Percentiles rank a stretch among this genome's conserved stretches.
phyloP scores from a whole-genome alignment of 2,888 invertebrate species.

The Synanthedon myopaeformis region DNA sequence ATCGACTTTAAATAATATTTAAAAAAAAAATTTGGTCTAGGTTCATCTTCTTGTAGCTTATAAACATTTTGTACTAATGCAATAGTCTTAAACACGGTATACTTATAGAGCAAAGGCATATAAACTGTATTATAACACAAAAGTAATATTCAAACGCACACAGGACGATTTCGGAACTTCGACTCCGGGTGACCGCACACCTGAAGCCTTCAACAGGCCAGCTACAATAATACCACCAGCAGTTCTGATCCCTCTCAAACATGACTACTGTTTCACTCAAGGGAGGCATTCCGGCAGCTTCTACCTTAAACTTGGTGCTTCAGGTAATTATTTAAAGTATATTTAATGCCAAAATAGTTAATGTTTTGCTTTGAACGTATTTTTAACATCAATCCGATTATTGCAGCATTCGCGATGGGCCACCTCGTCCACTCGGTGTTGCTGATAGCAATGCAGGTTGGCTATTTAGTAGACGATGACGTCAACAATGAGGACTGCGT shows the following conservation, averaged over 20 bases:
- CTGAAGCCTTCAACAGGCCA: conserved; percentile 23
- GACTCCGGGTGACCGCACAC: conserved; percentile 26
- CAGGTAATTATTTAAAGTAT: conserved; percentile 54
- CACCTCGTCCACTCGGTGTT: conserved; percentile 81
- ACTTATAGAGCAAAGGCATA: neutral
- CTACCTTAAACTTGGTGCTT: conserved; percentile 80
- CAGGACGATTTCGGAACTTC: conserved; percentile 16
- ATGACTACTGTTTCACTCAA: conserved; percentile 74
- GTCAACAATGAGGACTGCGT: conserved; percentile 72
- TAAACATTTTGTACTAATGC: too few species aligned
- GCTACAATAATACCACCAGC: conserved; percentile 38
- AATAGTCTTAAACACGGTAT: neutral
- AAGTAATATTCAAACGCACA: neutral
- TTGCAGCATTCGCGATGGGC: conserved; percentile 80
- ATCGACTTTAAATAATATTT: too few species aligned
- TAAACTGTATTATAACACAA: neutral
- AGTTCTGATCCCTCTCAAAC: conserved; percentile 50
- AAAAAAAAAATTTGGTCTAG: too few species aligned
- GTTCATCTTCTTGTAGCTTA: too few species aligned
- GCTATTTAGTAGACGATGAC: conserved; percentile 66
- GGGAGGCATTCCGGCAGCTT: conserved; percentile 80
- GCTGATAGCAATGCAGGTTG: conserved; percentile 76
- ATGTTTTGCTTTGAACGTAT: too few species aligned
- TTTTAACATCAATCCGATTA: neutral
- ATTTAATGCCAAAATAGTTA: too few species aligned